Evolutionary conservation across 2,113 vertebrate genomes (phyloP), one percentile per base, ranked within the genome.

Genomic region (Bufo bufo): DNA sequence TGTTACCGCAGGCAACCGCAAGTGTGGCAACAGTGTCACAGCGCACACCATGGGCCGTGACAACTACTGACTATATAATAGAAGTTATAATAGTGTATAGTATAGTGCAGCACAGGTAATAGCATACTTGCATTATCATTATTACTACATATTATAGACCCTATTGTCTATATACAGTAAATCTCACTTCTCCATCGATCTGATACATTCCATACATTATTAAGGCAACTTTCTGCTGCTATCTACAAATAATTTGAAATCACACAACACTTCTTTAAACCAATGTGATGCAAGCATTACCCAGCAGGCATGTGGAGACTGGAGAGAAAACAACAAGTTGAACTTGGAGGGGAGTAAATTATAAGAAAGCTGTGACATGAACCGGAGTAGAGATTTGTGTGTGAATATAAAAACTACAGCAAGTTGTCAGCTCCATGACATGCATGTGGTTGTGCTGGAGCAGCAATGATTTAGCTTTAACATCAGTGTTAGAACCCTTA

Each of bases 221-320:
- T 82, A 45, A 82, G 59, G 43, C 58, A 7, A 65, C 23, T 65
- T 63, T 16, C 58, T 10, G 33, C 80, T 82, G 58, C 59, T 65
- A 82, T 82, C 80, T 82, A 82, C 80, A 82, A 82, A 65, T 43
- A 49, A 61, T 63, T n/a, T 82, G 59, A 65, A 81, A 82, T 59
- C 80, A 82, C 80, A 63, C 59, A 82, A 82, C 59, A 63, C 80
- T 82, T 82, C 65, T 82, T 82, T 82, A 49, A 49, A 65, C 58
- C 59, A 65, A 82, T 63, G 58, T 61, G 58, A 65, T 63, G 80
- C 80, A 49, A 33, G 80, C 80, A 49, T 82, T 65, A 63, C 58
- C 80, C 80, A 82, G 80, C 80, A n/a, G 80, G 80, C 80, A 63
- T 82, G 80, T 82, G 80, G 80, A 82, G 80, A 65, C 80, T 65